phyloP scores from a whole-genome alignment of 2,113 vertebrate genomes.

The Eonycteris spelaea region DNA sequence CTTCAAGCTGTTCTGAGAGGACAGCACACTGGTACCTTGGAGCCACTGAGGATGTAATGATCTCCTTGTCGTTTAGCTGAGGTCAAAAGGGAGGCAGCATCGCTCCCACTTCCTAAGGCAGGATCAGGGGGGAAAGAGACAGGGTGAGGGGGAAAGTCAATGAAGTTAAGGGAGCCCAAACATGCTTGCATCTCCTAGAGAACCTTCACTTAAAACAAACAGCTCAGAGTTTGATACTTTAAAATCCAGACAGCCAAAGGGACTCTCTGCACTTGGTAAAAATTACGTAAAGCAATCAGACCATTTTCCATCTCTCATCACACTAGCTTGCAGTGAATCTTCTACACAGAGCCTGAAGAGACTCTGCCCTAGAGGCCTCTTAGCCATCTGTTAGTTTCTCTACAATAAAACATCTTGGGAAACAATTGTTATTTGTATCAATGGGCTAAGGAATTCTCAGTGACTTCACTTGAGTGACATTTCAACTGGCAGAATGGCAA shows the following conservation, averaged over 20 bases:
- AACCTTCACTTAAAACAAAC: neutral
- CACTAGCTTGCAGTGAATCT: neutral
- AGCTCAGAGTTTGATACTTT: neutral
- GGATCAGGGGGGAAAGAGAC: neutral
- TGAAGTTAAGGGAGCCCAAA: neutral
- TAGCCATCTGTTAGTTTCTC: neutral
- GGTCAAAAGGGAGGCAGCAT: conserved; percentile 94
- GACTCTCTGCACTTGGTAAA: neutral
- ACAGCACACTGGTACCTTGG: conserved; percentile 86
- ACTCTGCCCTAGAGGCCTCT: neutral
- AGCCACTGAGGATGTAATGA: conserved; percentile 93
- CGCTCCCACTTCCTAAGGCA: conserved; percentile 92
- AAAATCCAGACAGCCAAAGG: neutral
- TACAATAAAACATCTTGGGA: neutral
- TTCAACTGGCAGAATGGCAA: neutral
- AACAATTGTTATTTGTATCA: accelerated
- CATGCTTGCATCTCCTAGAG: neutral
- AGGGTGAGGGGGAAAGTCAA: neutral
- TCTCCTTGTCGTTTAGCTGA: conserved; percentile 89
- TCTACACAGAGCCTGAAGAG: neutral
- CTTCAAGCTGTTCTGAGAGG: neutral
- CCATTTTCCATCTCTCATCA: neutral
- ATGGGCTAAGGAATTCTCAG: accelerated
- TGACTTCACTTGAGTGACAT: accelerated
- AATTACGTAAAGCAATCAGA: neutral